Evolutionary conservation across 2,113 vertebrate genomes (phyloP).

Genomic region (Tenrec ecaudatus): DNA sequence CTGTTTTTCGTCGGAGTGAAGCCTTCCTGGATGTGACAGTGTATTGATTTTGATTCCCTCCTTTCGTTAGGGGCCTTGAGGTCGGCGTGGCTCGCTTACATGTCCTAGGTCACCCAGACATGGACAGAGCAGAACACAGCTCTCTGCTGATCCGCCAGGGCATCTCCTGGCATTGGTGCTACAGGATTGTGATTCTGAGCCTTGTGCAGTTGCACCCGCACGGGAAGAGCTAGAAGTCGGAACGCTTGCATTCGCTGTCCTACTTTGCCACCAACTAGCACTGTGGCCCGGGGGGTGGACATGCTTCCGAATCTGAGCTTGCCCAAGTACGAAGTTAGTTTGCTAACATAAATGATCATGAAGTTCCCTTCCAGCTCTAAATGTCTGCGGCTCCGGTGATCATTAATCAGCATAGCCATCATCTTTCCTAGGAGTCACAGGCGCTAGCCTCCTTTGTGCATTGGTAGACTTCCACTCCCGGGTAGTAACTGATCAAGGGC

Average conservation of each 20-base stretch:
- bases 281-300: neutral
- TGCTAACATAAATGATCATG: neutral
- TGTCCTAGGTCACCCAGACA: neutral
- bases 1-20: slow-evolving; percentile 28
- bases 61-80: neutral
- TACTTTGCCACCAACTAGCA: neutral
- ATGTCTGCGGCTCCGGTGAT: neutral
- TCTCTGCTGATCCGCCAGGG: neutral
- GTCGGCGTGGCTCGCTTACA: slow-evolving; percentile 30
- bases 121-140: slow-evolving; percentile 26
- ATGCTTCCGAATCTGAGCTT: slow-evolving; percentile 4
- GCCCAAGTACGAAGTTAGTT: neutral
- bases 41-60: slow-evolving; percentile 14
- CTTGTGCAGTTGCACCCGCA: neutral
- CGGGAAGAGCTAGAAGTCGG: neutral
- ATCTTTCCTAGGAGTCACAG: neutral
- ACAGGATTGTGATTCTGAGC: neutral
- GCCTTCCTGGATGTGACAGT: slow-evolving; percentile 6
- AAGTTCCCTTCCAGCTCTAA: neutral
- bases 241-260: neutral
- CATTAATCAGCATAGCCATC: neutral
- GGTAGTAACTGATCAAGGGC: neutral
- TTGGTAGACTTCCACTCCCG: neutral
- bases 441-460: neutral
- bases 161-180: neutral